Base-by-base conservation (phyloP, 2,797 vertebrate species). In the Pterois miles region DNA sequence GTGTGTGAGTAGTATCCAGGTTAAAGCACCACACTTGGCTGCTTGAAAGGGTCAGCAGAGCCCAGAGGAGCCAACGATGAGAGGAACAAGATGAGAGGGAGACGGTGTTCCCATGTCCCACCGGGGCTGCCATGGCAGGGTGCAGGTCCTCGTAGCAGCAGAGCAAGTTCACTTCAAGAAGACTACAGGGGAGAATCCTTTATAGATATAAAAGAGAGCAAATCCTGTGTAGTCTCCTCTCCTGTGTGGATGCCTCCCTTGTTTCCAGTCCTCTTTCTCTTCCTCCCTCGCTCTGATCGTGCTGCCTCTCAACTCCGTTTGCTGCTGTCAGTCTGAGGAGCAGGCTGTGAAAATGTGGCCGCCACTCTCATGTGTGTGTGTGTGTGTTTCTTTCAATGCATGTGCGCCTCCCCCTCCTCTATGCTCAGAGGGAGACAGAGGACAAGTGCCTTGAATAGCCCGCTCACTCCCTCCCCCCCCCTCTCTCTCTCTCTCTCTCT, bases 1-100 rank as follows among this genome's bases (percentile, higher is more conserved):
- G 89, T 1, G 95, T 95, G 81, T 95, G 93, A 57, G 94, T 94
- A 54, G 95, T 95, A 83, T 99, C 97, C 95, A 99, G 94, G 85
- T 99, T 99, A 86, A 98, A 99, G 76, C 95, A 93, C 5, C 77
- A 65, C 48, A 78, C 88, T 38, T 84, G 84, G 68, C 67, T 64
- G 68, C 67, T 64, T 1, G 33, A 57, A 56, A 88, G 63, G 71
- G 81, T 65, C 78, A 94, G 68, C 62, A 95, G 86, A 67, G 88
- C 86, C 46, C 87, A 88, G 34, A 96, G 63, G 29, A 92, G 54
- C 90, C 91, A 87, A 38, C 36, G 65, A 46, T 69, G 65, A 71
- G 79, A 71, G 72, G 83, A 58, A 16, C 36, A 12, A 53, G 88
- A 78, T 56, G 85, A 90, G 76, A 70, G 71, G 70, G 73, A 79